Base-by-base conservation (phyloP, 2,888 invertebrate species). In the Ceriagrion tenellum region DNA sequence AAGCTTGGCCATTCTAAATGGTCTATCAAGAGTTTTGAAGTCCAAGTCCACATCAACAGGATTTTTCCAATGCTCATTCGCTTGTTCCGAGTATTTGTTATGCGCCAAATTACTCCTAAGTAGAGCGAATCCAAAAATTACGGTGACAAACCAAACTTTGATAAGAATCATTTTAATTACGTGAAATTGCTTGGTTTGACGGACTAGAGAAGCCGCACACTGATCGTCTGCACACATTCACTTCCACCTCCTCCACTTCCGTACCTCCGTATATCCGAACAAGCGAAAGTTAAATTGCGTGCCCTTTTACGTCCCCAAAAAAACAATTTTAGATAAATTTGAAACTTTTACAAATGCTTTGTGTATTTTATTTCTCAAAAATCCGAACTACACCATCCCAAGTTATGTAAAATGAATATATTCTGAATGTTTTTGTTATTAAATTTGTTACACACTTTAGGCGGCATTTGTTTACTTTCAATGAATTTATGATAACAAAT, bases 1-100 rank as follows among this genome's bases (percentile, higher is more conserved):
- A 63, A 99, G 97, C 97, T 99, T 99, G 59, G 98, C 98, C 98
- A 99, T 99, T 96, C 99, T 97, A 97, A 98, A 99, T 10, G 99
- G 99, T 96, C 98, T 98, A 96, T 99, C 98, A 90, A 99, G 97
- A 95, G 97, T 98, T 96, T 98, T 97, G 96, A 99, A 98, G 95
- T 98, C 97, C 0, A 97, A 97, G 95, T 96, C 96, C 89, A 95
- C 95, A 55, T 96, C 96, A 40, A 96, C 96, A 96, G 88, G 95
- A 89, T 63, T 96, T 95, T 95, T 97, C 97, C 95, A 96, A 96
- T 95, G 96, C 96, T 95, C 97, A 96, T 98, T 98, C 6, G 98
- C 98, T 95, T 97, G 97, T 89, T 97, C 97, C 0, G 98, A 98
- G 96, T 98, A 98, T 97, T 98, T 98, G 96, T 98, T 98, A 47